A percentile compares a stretch with the other conserved stretches of the same genome.
These are phyloP conservation scores for Pseudoatta argentina DNA, from an alignment of 1,140 invertebrate genomes.

Conservation along the genomic window DNA sequence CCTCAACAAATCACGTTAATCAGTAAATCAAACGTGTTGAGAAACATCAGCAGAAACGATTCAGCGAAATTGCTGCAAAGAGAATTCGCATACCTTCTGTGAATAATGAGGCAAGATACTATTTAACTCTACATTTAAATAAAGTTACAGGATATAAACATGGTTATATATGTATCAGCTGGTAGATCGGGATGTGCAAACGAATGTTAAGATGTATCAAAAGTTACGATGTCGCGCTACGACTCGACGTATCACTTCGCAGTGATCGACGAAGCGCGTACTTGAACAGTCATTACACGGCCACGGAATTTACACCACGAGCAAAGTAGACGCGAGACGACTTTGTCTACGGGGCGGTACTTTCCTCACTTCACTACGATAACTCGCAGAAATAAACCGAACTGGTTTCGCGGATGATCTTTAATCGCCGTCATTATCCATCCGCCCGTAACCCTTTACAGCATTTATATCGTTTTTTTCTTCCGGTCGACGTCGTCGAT, in stretches of 20 bases:
- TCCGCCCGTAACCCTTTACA: conserved; percentile 10
- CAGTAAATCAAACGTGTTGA: conserved; percentile 2
- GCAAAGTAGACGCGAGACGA: conserved; percentile 24
- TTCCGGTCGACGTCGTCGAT: conserved; percentile 19
- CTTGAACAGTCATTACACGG: conserved; percentile 50
- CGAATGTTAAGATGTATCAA: neutral
- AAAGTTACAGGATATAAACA: conserved; percentile 26
- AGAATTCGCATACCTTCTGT: neutral
- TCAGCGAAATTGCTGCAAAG: neutral
- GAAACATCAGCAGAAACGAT: conserved; percentile 7
- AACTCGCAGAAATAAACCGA: conserved; percentile 52
- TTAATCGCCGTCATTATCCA: conserved; percentile 52
- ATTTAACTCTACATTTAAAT: neutral
- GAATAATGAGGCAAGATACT: conserved; percentile 14
- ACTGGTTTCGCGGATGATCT: conserved; percentile 41
- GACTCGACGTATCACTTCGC: conserved; percentile 27
- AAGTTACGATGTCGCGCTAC: conserved; percentile 26
- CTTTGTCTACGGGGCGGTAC: conserved; percentile 32
- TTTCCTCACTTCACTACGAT: conserved; percentile 31
- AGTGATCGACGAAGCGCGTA: conserved; percentile 49
- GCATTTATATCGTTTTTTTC: neutral
- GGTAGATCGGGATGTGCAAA: conserved; percentile 16
- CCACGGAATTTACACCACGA: conserved; percentile 55
- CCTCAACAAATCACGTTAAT: conserved; percentile 7
- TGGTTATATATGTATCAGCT: neutral